Evolutionary conservation across 2,888 invertebrate genomes (phyloP).

Genomic region (Trichogramma dendrolimi): DNA sequence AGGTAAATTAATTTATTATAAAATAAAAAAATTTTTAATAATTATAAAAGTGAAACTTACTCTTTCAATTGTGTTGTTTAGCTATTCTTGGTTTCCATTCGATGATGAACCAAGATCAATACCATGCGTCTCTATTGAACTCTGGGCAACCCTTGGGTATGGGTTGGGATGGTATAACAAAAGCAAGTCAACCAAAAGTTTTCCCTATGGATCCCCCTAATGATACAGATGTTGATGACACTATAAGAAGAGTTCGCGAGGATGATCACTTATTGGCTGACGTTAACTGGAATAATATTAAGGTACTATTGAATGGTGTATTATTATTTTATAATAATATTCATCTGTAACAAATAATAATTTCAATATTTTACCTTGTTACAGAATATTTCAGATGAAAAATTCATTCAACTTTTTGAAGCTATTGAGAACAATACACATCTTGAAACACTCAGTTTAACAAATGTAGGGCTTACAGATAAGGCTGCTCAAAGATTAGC

Average conservation of each 20-base stretch:
- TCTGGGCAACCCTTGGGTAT: slow-evolving; percentile 86
- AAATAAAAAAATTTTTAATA: background rate
- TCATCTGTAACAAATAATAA: slow-evolving; percentile 3
- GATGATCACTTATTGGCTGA: slow-evolving; percentile 83
- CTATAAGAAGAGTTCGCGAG: slow-evolving; percentile 82
- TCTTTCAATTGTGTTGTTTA: slow-evolving; percentile 49
- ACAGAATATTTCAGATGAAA: slow-evolving; percentile 94
- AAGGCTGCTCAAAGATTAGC: slow-evolving; percentile 77
- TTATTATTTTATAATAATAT: background rate
- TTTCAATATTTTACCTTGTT: slow-evolving; percentile 32
- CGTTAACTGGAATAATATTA: slow-evolving; percentile 99
- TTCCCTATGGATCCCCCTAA: slow-evolving; percentile 96
- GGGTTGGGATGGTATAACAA: slow-evolving; percentile 93
- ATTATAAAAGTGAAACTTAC: background rate
- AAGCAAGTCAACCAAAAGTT: slow-evolving; percentile 85
- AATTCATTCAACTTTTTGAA: slow-evolving; percentile 83
- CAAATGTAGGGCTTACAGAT: slow-evolving; percentile 91
- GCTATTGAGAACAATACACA: slow-evolving; percentile 86
- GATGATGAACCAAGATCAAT: slow-evolving; percentile 99
- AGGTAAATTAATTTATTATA: slow-evolving; percentile 54
- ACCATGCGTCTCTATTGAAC: slow-evolving; percentile 91
- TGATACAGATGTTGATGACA: slow-evolving; percentile 89
- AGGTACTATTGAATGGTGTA: slow-evolving; percentile 59
- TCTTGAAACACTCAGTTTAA: slow-evolving; percentile 84
- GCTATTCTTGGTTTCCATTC: slow-evolving; percentile 99